Conservation (phyloP, 2,113 vertebrate species). For the Amblyornis subalaris region DNA sequence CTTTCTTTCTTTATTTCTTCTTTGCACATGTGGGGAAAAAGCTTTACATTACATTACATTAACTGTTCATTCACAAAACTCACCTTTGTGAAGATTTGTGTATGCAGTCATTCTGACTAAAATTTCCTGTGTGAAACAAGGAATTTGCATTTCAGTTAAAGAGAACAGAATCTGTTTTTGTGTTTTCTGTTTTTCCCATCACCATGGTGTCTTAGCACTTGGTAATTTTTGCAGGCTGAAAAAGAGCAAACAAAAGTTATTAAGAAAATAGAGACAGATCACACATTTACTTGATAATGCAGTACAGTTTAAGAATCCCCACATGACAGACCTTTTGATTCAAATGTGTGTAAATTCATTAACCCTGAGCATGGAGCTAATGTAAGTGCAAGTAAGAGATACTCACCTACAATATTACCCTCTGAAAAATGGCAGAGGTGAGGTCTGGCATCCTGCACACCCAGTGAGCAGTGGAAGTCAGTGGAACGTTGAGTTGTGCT, state of each 20-base stretch:
- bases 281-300: background rate
- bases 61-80: background rate
- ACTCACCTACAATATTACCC: background rate
- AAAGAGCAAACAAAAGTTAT: constrained; percentile 28
- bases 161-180: background rate
- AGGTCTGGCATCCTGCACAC: background rate
- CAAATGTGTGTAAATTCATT: background rate
- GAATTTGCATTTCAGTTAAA: constrained; percentile 49
- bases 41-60: background rate
- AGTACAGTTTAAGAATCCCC: background rate
- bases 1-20: background rate
- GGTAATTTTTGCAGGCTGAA: constrained; percentile 24
- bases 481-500: background rate
- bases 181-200: constrained; percentile 19
- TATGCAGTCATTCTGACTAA: background rate
- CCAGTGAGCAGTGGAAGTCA: background rate
- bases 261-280: background rate
- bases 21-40: background rate
- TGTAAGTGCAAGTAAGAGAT: background rate
- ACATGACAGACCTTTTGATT: background rate
- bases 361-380: background rate
- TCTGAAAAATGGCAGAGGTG: background rate
- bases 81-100: background rate
- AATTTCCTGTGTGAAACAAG: background rate
- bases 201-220: background rate